These are phyloP conservation scores for Ligdia adustata DNA, from an alignment of 2,888 invertebrate species.

Conservation along the genomic window DNA sequence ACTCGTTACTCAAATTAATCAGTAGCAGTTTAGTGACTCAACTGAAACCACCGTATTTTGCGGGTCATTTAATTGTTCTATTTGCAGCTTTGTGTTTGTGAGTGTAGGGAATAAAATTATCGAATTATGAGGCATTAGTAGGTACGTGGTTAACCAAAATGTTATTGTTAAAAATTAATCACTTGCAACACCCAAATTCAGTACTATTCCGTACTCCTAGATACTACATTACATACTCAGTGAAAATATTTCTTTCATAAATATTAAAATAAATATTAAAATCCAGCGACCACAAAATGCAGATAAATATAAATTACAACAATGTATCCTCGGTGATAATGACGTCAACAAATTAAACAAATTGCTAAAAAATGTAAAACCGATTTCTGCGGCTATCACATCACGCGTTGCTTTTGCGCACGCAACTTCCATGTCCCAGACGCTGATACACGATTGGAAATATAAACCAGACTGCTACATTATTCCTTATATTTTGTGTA, in stretches of 20 bases:
- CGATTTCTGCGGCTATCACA: constrained; percentile 38
- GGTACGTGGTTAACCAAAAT: not conserved
- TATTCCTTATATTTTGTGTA: not conserved
- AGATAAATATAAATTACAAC: not conserved
- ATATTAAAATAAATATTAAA: too few species aligned
- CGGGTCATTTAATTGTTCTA: constrained; percentile 23
- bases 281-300: too few species aligned
- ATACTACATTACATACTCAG: too few species aligned
- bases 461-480: not conserved
- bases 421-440: constrained; percentile 43
- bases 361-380: constrained; percentile 38
- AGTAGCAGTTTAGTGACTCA: constrained; percentile 14
- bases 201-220: too few species aligned
- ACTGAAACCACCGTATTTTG: constrained; percentile 24
- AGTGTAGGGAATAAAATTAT: not conserved
- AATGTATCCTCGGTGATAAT: not conserved
- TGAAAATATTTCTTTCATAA: too few species aligned
- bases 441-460: not conserved
- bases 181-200: too few species aligned
- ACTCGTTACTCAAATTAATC: constrained; percentile 21
- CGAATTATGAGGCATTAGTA: not conserved
- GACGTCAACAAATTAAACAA: constrained; percentile 18
- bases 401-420: constrained; percentile 44
- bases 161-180: too few species aligned
- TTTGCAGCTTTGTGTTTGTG: constrained; percentile 21